phyloP scores from a whole-genome alignment of 2,888 invertebrate genomes.

The Eueremaeus valkanovi region DNA sequence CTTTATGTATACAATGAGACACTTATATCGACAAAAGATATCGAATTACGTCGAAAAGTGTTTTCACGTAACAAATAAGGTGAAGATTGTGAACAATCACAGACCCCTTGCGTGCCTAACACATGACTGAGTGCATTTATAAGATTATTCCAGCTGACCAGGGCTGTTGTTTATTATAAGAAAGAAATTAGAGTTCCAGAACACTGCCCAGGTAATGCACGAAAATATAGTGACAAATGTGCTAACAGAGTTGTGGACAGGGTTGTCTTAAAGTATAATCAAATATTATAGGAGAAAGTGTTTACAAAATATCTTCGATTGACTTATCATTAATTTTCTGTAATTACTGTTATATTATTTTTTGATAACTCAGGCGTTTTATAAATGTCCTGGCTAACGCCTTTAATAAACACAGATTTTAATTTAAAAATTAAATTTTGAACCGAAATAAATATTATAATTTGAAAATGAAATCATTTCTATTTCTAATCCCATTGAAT shows the following conservation, averaged over 20 bases:
- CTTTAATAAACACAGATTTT: too few relatives aligned
- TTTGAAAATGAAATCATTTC: too few relatives aligned
- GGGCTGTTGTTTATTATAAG: background rate
- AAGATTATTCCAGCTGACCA: background rate
- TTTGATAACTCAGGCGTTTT: too few relatives aligned
- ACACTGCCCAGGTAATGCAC: background rate
- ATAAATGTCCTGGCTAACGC: too few relatives aligned
- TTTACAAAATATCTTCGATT: background rate
- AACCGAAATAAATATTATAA: too few relatives aligned
- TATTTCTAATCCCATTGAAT: too few relatives aligned
- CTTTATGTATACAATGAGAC: constrained; percentile 30
- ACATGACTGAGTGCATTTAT: background rate
- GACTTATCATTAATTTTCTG: too few relatives aligned
- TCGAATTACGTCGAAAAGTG: background rate
- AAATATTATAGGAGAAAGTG: background rate
- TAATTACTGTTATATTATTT: too few relatives aligned
- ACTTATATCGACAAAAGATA: constrained; percentile 15
- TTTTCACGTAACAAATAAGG: constrained; percentile 28
- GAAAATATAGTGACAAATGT: constrained; percentile 17
- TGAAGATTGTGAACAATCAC: constrained; percentile 11
- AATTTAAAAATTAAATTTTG: too few relatives aligned
- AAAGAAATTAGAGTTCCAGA: background rate
- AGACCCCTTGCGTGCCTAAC: constrained; percentile 3
- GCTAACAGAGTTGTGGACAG: background rate
- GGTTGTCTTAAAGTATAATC: background rate